Percentiles rank a stretch among this genome's conserved stretches.
Conservation (phyloP, 2,113 vertebrate species). For the Corythaixoides concolor region DNA sequence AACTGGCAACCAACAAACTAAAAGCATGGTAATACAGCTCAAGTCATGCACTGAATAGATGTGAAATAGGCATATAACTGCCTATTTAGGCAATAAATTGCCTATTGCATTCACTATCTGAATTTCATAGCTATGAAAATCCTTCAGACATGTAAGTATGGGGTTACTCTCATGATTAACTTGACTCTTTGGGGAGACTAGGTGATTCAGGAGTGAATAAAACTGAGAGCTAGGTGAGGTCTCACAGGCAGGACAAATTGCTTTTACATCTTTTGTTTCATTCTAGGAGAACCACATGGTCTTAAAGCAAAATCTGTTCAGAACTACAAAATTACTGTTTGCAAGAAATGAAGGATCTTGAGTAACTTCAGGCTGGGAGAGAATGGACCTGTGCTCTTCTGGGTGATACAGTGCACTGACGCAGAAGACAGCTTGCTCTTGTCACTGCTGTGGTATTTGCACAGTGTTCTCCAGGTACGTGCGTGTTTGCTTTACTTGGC, state of each 20-base stretch:
- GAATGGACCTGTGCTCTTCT: neutral
- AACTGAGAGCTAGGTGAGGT: neutral
- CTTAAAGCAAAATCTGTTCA: neutral
- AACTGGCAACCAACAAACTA: neutral
- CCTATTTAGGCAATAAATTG: neutral
- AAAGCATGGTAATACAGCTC: neutral
- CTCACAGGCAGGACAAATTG: neutral
- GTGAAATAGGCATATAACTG: neutral
- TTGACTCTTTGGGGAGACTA: neutral
- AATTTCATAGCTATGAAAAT: neutral
- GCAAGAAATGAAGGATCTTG: neutral
- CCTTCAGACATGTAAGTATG: neutral
- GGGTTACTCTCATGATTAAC: neutral
- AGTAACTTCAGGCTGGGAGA: neutral
- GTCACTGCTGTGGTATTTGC: neutral
- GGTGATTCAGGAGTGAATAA: neutral
- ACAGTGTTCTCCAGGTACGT: neutral
- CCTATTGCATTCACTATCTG: neutral
- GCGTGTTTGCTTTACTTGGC: neutral
- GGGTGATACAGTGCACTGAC: neutral
- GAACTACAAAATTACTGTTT: neutral
- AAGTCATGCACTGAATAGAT: neutral
- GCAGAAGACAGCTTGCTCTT: neutral
- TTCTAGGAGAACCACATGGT: neutral
- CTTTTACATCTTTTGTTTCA: neutral